These are phyloP conservation scores for Probosciger aterrimus DNA, from an alignment of 2,113 vertebrate genomes.

Conservation along the genomic window DNA sequence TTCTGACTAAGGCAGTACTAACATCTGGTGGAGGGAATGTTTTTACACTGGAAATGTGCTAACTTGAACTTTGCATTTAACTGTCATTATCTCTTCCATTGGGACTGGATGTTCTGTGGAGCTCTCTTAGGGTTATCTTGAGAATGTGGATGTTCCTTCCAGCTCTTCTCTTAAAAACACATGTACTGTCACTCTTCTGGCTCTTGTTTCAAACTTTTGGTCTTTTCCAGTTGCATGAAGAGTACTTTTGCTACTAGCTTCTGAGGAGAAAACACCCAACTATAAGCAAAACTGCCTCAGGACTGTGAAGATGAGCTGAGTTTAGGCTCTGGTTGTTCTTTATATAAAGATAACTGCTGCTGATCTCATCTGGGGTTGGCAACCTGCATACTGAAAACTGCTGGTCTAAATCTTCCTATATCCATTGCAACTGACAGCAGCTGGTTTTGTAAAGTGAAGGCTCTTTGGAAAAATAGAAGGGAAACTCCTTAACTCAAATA, in stretches of 20 bases:
- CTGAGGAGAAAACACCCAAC: not conserved
- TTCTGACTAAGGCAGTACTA: slow-evolving; percentile 43
- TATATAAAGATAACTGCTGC: not conserved
- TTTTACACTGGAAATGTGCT: slow-evolving; percentile 7
- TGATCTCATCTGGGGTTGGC: not conserved
- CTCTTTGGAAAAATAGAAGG: slow-evolving; percentile 7
- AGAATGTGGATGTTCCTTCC: not conserved
- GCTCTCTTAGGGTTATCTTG: not conserved
- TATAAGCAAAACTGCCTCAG: not conserved
- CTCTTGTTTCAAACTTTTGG: not conserved
- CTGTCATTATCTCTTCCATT: not conserved
- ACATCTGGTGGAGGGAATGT: not conserved
- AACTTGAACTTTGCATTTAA: not conserved
- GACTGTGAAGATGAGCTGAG: slow-evolving; percentile 7
- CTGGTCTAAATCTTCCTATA: slow-evolving; percentile 11
- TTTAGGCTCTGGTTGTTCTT: not conserved
- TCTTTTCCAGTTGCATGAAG: slow-evolving; percentile 15
- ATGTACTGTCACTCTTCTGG: not conserved
- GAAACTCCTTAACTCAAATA: slow-evolving; percentile 3
- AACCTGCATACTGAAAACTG: slow-evolving; percentile 6
- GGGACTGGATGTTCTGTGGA: not conserved
- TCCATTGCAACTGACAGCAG: not conserved
- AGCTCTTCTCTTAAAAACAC: not conserved
- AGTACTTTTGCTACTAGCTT: not conserved
- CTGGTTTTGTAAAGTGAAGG: slow-evolving; percentile 27